phyloP scores from a whole-genome alignment of 2,113 vertebrate species.

The Mustelus asterias region DNA sequence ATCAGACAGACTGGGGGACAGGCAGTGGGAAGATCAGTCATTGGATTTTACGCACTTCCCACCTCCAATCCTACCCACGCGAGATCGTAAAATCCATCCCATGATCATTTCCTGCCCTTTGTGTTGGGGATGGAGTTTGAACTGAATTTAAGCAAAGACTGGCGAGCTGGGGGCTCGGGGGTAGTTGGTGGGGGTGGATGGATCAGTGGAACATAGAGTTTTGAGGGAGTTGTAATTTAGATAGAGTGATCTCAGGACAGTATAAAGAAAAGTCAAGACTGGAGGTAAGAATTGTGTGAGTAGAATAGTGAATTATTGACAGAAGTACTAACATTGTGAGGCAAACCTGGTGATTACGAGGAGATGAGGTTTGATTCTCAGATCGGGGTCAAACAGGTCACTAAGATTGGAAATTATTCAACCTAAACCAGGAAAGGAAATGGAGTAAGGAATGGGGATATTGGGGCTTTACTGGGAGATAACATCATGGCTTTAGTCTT shows the following conservation, averaged over 20 bases:
- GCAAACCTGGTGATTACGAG: not conserved
- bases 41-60: not conserved
- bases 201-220: not conserved
- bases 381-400: not conserved
- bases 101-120: not conserved
- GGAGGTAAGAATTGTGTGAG: not conserved
- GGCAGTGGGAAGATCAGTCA: not conserved
- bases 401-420: not conserved
- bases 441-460: not conserved
- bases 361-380: not conserved
- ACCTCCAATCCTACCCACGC: too few species aligned
- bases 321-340: not conserved
- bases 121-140: not conserved
- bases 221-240: not conserved
- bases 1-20: too few species aligned
- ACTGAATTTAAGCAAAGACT: not conserved
- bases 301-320: not conserved
- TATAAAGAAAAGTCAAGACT: not conserved
- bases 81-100: too few species aligned
- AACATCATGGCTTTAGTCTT: not conserved
- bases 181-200: not conserved
- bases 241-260: not conserved
- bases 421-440: not conserved
- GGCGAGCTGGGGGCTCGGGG: not conserved
- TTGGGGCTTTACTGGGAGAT: not conserved